A percentile compares a stretch with the other conserved stretches of the same genome.
Evolutionary conservation across 2,113 vertebrate species (phyloP).

Genomic region (Aegithalos caudatus): DNA sequence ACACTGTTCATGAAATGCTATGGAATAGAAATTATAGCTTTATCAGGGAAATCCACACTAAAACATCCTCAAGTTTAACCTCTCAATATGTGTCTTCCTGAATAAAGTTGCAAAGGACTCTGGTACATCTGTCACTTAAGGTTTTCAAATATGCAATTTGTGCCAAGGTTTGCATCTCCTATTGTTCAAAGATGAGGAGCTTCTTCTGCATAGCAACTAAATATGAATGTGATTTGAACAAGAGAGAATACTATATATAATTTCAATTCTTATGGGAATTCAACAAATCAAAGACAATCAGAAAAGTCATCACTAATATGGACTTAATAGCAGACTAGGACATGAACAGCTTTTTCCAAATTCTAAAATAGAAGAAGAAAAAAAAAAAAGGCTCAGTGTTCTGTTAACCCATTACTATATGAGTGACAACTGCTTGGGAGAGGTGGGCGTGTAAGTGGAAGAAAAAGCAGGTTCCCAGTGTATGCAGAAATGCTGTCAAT

Average conservation of each 20-base stretch:
- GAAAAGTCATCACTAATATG: not conserved
- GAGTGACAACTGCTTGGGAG: not conserved
- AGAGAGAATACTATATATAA: not conserved
- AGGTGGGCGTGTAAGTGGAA: accelerated
- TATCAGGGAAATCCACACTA: not conserved
- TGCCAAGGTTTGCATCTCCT: not conserved
- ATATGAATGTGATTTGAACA: not conserved
- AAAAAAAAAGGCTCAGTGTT: not conserved
- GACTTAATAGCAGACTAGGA: not conserved
- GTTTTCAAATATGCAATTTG: not conserved
- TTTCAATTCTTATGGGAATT: not conserved
- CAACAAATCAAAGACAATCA: not conserved
- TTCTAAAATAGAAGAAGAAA: not conserved
- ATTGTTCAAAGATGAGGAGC: not conserved
- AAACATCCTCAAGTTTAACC: not conserved
- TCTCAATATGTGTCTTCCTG: not conserved
- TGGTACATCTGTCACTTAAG: not conserved
- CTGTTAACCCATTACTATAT: accelerated
- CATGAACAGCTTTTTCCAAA: not conserved
- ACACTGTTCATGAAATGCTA: not conserved
- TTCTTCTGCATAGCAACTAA: not conserved
- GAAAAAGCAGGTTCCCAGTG: not conserved
- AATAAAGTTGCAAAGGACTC: not conserved
- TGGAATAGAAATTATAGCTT: not conserved
- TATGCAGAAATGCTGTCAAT: not conserved